A percentile compares a stretch with the other conserved stretches of the same genome.
Conservation (phyloP, 2,888 invertebrate genomes). For the Chymomyza caudatula region DNA sequence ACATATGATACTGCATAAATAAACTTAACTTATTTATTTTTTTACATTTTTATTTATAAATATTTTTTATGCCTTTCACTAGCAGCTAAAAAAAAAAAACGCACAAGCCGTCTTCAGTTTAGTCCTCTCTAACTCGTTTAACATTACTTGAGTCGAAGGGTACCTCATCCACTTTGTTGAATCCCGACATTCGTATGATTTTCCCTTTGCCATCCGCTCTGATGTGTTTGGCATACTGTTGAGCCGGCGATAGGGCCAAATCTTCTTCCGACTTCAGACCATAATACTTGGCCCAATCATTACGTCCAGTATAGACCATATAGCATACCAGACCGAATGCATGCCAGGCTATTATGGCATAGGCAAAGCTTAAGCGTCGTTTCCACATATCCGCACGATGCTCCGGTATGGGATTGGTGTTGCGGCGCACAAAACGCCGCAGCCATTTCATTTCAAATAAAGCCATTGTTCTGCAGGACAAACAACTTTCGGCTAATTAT, state of each 20-base stretch:
- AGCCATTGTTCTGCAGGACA: conserved; percentile 57
- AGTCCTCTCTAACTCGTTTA: conserved; percentile 44
- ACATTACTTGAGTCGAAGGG: conserved; percentile 55
- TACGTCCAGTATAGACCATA: conserved; percentile 81
- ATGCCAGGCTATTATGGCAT: conserved; percentile 85
- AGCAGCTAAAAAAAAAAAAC: conserved; percentile 9
- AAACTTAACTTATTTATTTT: background rate
- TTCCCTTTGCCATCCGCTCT: conserved; percentile 75
- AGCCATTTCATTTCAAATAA: conserved; percentile 80
- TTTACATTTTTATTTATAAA: background rate
- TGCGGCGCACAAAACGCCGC: conserved; percentile 78
- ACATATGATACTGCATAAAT: background rate
- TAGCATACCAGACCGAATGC: conserved; percentile 84
- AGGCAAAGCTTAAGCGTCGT: conserved; percentile 81
- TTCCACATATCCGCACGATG: conserved; percentile 82
- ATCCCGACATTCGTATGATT: conserved; percentile 73
- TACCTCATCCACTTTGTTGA: conserved; percentile 67
- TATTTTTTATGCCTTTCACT: background rate
- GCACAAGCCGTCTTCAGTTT: background rate
- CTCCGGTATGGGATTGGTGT: conserved; percentile 79
- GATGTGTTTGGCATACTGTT: conserved; percentile 68
- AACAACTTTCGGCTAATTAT: background rate
- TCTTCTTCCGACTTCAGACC: conserved; percentile 83
- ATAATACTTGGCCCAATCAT: conserved; percentile 84
- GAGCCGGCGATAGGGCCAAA: conserved; percentile 79